A percentile compares a stretch with the other conserved stretches of the same genome.
Conservation (phyloP, 2,888 invertebrate genomes). For the Eristalis pertinax region DNA sequence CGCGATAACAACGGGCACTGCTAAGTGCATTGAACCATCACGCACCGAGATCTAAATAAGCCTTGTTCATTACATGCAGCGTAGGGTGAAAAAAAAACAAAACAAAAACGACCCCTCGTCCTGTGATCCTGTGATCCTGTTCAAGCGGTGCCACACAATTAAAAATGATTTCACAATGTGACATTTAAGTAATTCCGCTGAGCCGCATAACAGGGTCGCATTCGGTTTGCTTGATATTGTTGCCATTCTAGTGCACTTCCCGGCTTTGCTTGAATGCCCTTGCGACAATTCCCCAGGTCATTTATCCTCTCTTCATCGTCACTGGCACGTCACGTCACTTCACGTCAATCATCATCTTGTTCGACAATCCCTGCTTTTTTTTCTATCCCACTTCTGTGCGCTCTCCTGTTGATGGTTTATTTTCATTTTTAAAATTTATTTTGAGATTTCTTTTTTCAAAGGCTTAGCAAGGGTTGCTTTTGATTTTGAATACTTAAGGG, state of each 20-base stretch:
- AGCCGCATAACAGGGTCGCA: slow-evolving; percentile 51
- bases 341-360: slow-evolving; percentile 70
- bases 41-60: slow-evolving; percentile 60
- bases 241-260: slow-evolving; percentile 60
- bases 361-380: slow-evolving; percentile 56
- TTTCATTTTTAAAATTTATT: slow-evolving; percentile 63
- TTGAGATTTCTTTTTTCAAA: slow-evolving; percentile 34
- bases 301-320: slow-evolving; percentile 50
- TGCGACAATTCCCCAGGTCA: slow-evolving; percentile 64
- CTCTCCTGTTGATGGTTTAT: slow-evolving; percentile 50
- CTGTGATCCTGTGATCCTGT: slow-evolving; percentile 59
- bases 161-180: slow-evolving; percentile 69
- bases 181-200: slow-evolving; percentile 67
- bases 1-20: slow-evolving; percentile 21
- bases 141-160: slow-evolving; percentile 71
- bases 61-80: slow-evolving; percentile 49
- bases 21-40: slow-evolving; percentile 54
- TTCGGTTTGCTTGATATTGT: slow-evolving; percentile 62
- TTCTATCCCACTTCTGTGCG: neutral
- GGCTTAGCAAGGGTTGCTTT: slow-evolving; percentile 33
- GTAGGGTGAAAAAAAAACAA: slow-evolving; percentile 25
- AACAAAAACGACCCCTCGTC: slow-evolving; percentile 41
- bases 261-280: slow-evolving; percentile 47
- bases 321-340: slow-evolving; percentile 71
- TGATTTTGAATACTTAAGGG: slow-evolving; percentile 43